These are phyloP conservation scores for Champsocephalus gunnari DNA, from an alignment of 2,797 vertebrate genomes.

Conservation along the genomic window DNA sequence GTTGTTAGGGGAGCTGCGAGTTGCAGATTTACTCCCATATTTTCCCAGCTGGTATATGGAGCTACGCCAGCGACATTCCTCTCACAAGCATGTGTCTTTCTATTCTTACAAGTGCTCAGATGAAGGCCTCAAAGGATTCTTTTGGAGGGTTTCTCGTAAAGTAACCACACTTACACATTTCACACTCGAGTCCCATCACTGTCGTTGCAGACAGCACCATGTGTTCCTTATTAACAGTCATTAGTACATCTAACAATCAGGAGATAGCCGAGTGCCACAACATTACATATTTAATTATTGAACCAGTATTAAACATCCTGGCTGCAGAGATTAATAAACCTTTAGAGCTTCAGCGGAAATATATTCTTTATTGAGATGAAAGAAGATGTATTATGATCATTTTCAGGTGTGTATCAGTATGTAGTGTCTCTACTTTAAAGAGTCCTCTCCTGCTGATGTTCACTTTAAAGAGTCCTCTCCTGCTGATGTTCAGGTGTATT, in stretches of 20 bases:
- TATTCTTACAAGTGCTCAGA: conserved; percentile 44
- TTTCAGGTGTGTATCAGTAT: too few relatives aligned
- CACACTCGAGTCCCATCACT: neutral
- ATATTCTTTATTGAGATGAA: neutral
- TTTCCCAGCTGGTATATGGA: conserved; percentile 54
- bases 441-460: too few relatives aligned
- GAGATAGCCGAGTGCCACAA: conserved; percentile 17
- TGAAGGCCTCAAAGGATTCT: conserved; percentile 32
- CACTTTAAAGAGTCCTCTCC: too few relatives aligned
- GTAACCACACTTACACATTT: conserved; percentile 4
- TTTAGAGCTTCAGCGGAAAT: neutral
- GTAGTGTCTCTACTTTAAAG: too few relatives aligned
- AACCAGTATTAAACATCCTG: too few relatives aligned
- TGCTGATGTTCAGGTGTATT: too few relatives aligned
- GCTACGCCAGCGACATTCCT: conserved; percentile 49
- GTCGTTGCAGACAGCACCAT: conserved; percentile 15
- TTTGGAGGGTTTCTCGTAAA: conserved; percentile 5
- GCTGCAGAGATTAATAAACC: neutral
- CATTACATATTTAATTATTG: neutral
- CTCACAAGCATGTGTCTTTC: conserved; percentile 50
- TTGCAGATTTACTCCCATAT: conserved; percentile 46
- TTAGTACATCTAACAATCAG: conserved; percentile 25
- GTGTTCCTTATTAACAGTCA: conserved; percentile 35
- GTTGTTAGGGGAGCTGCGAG: conserved; percentile 64
- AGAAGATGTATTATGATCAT: too few relatives aligned